These are phyloP conservation scores for Diglossa cyanea DNA, from an alignment of 2,797 vertebrate genomes.

Conservation along the genomic window DNA sequence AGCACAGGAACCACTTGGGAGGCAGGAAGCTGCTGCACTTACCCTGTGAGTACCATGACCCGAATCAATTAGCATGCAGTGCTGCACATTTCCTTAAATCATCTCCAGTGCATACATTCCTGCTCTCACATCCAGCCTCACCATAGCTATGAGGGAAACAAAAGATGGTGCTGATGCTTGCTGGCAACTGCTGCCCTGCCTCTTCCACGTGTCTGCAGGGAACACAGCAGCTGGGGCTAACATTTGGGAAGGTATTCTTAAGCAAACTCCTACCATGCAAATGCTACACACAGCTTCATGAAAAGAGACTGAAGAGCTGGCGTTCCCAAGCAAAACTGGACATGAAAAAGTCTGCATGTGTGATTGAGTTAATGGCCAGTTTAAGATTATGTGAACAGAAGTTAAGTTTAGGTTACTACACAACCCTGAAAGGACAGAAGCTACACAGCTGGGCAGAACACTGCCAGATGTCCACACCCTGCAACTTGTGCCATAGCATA, in stretches of 20 bases:
- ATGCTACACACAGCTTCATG: background rate
- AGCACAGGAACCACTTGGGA: background rate
- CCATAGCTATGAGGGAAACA: slow-evolving; percentile 15
- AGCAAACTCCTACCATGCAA: background rate
- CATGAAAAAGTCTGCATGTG: background rate
- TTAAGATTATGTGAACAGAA: background rate
- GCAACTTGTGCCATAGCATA: background rate
- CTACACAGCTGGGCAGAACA: background rate
- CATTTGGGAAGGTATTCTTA: background rate
- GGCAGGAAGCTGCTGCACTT: slow-evolving; percentile 31
- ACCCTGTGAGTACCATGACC: background rate
- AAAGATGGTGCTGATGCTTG: background rate
- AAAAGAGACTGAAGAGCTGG: background rate
- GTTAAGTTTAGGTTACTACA: background rate
- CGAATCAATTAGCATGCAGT: background rate
- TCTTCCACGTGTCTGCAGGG: background rate
- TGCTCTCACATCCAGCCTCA: slow-evolving; percentile 1
- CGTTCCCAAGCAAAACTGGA: background rate
- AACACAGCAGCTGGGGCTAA: background rate
- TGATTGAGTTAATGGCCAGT: background rate
- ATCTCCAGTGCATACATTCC: slow-evolving; percentile 13
- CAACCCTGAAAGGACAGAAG: background rate
- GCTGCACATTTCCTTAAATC: slow-evolving; percentile 14
- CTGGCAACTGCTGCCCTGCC: background rate
- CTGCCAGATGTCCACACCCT: background rate